phyloP scores from a whole-genome alignment of 2,797 vertebrate species.

The Brachyrhaphis roseni region DNA sequence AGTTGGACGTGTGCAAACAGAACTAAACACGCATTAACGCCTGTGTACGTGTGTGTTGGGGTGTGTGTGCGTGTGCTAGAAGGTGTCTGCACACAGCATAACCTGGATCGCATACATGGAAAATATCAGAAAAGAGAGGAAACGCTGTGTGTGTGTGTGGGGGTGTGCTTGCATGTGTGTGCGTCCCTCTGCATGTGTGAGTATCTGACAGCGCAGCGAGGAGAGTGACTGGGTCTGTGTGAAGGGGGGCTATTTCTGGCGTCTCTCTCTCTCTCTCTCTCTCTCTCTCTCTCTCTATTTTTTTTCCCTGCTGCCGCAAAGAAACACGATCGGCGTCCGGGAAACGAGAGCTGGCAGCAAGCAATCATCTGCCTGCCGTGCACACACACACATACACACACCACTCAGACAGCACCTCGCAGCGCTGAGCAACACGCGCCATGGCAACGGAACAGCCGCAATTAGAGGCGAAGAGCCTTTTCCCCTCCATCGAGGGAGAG shows the following conservation, averaged over 20 bases:
- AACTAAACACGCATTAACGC: slow-evolving; percentile 30
- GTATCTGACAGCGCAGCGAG: slow-evolving; percentile 69
- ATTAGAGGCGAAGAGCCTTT: slow-evolving; percentile 82
- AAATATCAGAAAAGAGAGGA: slow-evolving; percentile 58
- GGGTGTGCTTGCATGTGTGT: not conserved
- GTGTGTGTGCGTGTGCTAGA: slow-evolving; percentile 9
- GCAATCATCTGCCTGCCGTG: slow-evolving; percentile 78
- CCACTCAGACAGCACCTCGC: slow-evolving; percentile 65
- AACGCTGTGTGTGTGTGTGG: slow-evolving; percentile 49
- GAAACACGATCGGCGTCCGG: slow-evolving; percentile 80
- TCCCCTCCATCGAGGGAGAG: slow-evolving; percentile 78
- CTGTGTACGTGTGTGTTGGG: slow-evolving; percentile 22
- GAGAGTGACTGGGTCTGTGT: slow-evolving; percentile 74
- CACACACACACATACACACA: slow-evolving; percentile 49
- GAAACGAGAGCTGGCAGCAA: slow-evolving; percentile 82
- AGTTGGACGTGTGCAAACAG: slow-evolving; percentile 42
- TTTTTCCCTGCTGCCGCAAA: slow-evolving; percentile 72
- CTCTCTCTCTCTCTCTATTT: slow-evolving; percentile 25
- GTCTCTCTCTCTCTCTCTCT: slow-evolving; percentile 59
- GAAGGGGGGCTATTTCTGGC: slow-evolving; percentile 80
- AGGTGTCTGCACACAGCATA: slow-evolving; percentile 47
- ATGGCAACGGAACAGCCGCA: slow-evolving; percentile 83
- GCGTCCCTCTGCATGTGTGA: slow-evolving; percentile 36
- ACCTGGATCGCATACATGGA: slow-evolving; percentile 59
- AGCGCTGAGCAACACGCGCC: slow-evolving; percentile 77